Evolutionary conservation across 2,113 vertebrate species (phyloP).

Genomic region (Colossoma macropomum): DNA sequence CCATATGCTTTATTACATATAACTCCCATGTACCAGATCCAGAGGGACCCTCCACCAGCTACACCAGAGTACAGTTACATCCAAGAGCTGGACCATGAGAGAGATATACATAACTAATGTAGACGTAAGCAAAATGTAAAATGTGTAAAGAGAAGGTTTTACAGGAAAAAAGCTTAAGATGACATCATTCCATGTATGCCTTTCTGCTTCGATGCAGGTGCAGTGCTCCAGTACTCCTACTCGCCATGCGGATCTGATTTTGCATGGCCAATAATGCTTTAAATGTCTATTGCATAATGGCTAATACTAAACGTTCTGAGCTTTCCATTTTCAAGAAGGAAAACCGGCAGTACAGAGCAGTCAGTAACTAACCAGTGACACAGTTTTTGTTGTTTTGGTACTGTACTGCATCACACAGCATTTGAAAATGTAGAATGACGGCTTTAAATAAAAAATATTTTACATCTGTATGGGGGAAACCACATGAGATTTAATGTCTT

Average conservation of each 20-base stretch:
- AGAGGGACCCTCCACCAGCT: not conserved
- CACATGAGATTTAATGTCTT: no score
- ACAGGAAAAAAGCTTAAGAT: not conserved
- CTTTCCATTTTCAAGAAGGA: no score
- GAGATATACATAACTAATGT: not conserved
- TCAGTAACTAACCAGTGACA: no score
- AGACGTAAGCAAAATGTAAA: not conserved
- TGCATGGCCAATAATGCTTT: not conserved
- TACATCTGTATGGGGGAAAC: no score
- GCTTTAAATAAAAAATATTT: no score
- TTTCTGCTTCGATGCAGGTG: not conserved
- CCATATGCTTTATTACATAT: conserved; percentile 32
- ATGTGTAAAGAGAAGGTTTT: not conserved
- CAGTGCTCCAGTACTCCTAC: not conserved
- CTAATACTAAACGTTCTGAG: no score
- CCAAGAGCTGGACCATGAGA: not conserved
- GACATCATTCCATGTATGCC: not conserved
- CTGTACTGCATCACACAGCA: no score
- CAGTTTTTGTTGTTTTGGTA: no score
- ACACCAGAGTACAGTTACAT: not conserved
- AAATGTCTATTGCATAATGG: not conserved
- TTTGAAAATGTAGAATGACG: no score
- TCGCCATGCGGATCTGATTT: not conserved
- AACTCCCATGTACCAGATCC: not conserved
- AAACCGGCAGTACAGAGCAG: no score